Evolutionary conservation across 2,888 invertebrate species (phyloP), one percentile per base, ranked within the genome.

Genomic region (Caenorhabditis japonica): DNA sequence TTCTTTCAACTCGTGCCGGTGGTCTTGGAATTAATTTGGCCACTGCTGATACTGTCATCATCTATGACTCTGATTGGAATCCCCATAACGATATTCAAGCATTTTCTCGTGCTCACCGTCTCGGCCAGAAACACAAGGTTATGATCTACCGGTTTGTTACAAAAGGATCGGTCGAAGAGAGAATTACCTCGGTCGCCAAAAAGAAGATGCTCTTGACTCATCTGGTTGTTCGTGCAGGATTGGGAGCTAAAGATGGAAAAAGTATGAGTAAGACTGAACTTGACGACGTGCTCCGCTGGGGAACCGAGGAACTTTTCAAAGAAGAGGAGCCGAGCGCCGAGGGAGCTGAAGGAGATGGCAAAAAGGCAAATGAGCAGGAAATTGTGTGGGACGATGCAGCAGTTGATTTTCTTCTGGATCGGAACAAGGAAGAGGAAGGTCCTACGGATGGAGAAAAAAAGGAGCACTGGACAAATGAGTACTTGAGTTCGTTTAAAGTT

Each of bases 171-270:
- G 99, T 99, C 0, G 99, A 99, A 89, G 99, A 99, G 89, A 91
- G 97, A 81, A 97, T 99, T 1, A 99, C 99, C 0, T 96, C 99
- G 89, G 87, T 87, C 13, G 99, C 99, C 7, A 99, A 99, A 89
- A 93, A 97, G 83, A 99, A 99, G 90, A 99, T 99, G 99, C 95
- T 99, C 93, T 92, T 99, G 87, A 99, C 97, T 51, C 97, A 97
- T 90, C 91, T 97, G 88, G 97, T 96, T 44, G 95, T 96, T 34
- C 91, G 96, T 19, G 95, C 96, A 0, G 96, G 96, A 36, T 12
- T 43, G 15, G 43, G 43, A 43, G 94, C 97, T 69, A 62, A 85
- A 88, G 84, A 84, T 10, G 94, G 95, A 51, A 75, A 84, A 3
- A 85, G 89, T 38, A 97, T 99, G 90, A 95, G 96, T 30, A 99